Conservation (phyloP, 1,140 invertebrate genomes). For the Bombus superbus region DNA sequence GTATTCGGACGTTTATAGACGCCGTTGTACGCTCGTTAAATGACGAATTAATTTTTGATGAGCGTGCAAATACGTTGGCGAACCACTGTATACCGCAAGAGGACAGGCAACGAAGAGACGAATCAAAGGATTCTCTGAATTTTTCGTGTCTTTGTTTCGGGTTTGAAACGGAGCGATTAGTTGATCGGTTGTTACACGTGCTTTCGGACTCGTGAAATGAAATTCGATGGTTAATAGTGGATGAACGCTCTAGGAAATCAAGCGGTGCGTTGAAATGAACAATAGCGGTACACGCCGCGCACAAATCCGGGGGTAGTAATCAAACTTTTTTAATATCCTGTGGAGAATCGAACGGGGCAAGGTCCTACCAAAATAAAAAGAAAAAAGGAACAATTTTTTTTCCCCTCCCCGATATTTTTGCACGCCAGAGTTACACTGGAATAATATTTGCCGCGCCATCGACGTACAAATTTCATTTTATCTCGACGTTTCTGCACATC, state of each 20-base stretch:
- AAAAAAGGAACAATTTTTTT: background rate
- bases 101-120: too few relatives aligned
- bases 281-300: background rate
- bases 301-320: conserved; percentile 14
- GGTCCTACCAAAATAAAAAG: background rate
- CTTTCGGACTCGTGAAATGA: background rate
- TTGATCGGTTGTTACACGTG: background rate
- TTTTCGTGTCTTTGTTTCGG: too few relatives aligned
- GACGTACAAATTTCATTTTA: conserved; percentile 4
- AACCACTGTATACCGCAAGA: too few relatives aligned
- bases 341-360: conserved; percentile 8
- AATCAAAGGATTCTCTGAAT: background rate
- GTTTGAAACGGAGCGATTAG: background rate
- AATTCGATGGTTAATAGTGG: background rate
- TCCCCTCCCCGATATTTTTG: conserved; percentile 10
- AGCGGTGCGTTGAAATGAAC: conserved; percentile 12
- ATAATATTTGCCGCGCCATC: conserved; percentile 39
- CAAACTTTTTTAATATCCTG: conserved; percentile 46
- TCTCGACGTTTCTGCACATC: background rate
- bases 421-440: background rate
- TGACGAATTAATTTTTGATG: too few relatives aligned
- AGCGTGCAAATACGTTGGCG: too few relatives aligned
- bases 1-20: too few relatives aligned
- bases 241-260: background rate
- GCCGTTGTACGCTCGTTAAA: too few relatives aligned